Base-by-base conservation (phyloP, 2,113 vertebrate genomes). In the Lonchura striata region DNA sequence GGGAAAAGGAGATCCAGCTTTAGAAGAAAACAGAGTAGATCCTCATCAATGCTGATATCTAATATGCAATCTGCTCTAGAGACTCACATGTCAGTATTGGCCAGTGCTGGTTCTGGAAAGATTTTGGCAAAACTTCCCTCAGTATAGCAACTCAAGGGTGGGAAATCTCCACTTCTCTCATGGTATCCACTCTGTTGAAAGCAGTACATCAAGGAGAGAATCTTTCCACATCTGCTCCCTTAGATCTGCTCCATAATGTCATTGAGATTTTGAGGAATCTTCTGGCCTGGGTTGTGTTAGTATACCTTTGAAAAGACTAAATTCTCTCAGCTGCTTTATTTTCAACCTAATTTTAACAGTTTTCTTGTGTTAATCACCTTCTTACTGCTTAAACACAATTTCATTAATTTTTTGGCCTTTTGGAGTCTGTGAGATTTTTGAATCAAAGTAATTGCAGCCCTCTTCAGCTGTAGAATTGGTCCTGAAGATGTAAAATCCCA, bases 21-120 rank as follows among this genome's bases (percentile, higher is more conserved):
- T 22, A 44, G 65, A 88, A 81, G 20, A 47, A 52, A 75, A 21
- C 10, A 63, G 23, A 70, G 25, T 19, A 72, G 3, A 41, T n/a
- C 18, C 35, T 74, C 13, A 18, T 6, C 10, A 28, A 15, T 8
- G 28, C 15, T 81, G n/a, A 37, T 61, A 59, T 18, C 9, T 14
- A 74, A 18, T 28, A 47, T 14, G 2, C 35, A 37, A 47, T 37
- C 35, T 66, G 4, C 19, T 16, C 18, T 44, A 11, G 18, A 56
- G 22, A 18, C 7, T 59, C 7, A 6, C 0, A 0, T 56, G 19
- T 19, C 31, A n/a, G n/a, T n/a, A n/a, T n/a, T n/a, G 39, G 23
- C 28, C 78, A 44, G 44, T 0, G 0, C 23, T 63, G 11, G 9
- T 37, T 74, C 24, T 78, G 84, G 17, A 13, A 86, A 88, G 24